A percentile compares a stretch with the other conserved stretches of the same genome.
Evolutionary conservation across 2,888 invertebrate genomes (phyloP).

Genomic region (Macaria liturata): DNA sequence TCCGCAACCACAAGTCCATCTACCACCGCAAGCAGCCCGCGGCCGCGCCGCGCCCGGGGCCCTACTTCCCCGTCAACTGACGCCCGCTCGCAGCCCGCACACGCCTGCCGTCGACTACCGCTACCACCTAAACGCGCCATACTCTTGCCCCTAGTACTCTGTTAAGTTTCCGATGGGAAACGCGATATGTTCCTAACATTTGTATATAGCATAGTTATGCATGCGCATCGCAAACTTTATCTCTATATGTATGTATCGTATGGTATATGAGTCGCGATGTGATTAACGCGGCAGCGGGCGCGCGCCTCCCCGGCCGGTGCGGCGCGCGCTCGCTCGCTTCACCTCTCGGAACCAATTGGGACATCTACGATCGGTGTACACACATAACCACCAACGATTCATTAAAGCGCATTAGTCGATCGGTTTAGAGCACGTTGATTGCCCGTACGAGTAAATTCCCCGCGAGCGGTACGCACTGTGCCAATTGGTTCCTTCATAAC

Average conservation of each 20-base stretch:
- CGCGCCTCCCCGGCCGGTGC: conserved; percentile 43
- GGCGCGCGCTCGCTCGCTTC: conserved; percentile 30
- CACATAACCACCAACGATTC: conserved; percentile 81
- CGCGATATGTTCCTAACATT: conserved; percentile 82
- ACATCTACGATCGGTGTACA: conserved; percentile 76
- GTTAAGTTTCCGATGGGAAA: conserved; percentile 70
- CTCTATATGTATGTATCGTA: conserved; percentile 69
- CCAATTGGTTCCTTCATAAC: conserved; percentile 81
- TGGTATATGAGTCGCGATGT: conserved; percentile 40
- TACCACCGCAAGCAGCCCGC: conserved; percentile 93
- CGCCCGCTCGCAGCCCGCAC: conserved; percentile 38
- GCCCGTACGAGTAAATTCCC: conserved; percentile 53
- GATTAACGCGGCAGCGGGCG: conserved; percentile 58
- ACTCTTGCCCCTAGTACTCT: conserved; percentile 78
- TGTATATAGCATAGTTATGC: conserved; percentile 82
- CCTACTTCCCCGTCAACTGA: conserved; percentile 39
- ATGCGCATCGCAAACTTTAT: conserved; percentile 76
- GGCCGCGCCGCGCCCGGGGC: conserved; percentile 51
- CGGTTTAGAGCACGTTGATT: conserved; percentile 62
- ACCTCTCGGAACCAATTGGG: conserved; percentile 81
- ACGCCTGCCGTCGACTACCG: conserved; percentile 73
- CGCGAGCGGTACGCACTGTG: conserved; percentile 66
- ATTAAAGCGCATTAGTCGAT: conserved; percentile 79
- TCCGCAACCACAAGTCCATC: conserved; percentile 96
- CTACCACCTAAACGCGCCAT: conserved; percentile 78